Base-by-base conservation (phyloP, 2,797 vertebrate species). In the Ceryle rudis region DNA sequence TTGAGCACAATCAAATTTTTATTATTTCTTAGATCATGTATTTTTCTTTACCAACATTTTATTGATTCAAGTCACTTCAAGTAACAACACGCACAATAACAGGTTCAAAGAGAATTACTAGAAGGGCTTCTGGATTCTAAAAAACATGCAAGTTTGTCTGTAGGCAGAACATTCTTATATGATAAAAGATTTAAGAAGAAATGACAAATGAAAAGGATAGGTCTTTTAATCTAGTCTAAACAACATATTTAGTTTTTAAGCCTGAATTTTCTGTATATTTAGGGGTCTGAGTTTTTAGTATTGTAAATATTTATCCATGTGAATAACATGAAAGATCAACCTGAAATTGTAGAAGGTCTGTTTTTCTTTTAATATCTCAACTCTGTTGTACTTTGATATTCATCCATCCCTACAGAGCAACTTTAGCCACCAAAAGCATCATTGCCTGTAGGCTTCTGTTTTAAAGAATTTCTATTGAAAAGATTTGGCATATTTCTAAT, bases 401-500 rank as follows among this genome's bases (percentile, higher is more conserved):
- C 31, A 61, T 81, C 46, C 33, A 44, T 82, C 72, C 39, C 44
- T 31, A 91, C 5, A 87, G 70, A 89, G 41, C 5, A 64, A 81
- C 71, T 86, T 94, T 72, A 82, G 14, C 7, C 37, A 78, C 55
- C 17, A 88, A 61, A 79, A 95, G 16, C 57, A 58, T 35, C 78
- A 88, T 54, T 37, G 42, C 37, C 66, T 51, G 39, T 23, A 73
- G 58, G 26, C 10, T 81, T 92, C 54, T 88, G 39, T 64, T 73
- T 78, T 8, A 75, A 10, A 37, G 46, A 37, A 77, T 26, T 93
- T 93, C 57, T 52, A 6, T 52, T 73, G 69, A 51, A 87, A 94
- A 94, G 90, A 70, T 23, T 17, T 69, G 89, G 64, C 87, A 64
- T 35, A 90, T 89, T 93, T 55, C 74, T 96, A 96, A 97, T 90